These are phyloP conservation scores for Patiria miniata DNA, from an alignment of 35 echinoderm and acorn worm species.

Conservation along the genomic window DNA sequence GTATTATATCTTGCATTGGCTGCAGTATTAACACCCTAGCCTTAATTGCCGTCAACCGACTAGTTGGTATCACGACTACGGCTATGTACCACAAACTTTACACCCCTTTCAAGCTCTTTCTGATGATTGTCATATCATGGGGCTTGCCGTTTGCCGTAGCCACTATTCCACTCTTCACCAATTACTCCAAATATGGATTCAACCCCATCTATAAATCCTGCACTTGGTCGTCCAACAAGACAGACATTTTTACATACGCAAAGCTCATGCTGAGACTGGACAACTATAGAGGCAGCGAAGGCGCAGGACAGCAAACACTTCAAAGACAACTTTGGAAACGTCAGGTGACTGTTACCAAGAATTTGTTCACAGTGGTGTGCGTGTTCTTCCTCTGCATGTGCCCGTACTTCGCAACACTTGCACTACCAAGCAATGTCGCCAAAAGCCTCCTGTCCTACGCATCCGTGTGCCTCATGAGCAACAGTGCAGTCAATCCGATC, in stretches of 20 bases:
- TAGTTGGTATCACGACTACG: background rate
- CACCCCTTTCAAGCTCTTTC: background rate
- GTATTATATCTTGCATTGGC: background rate
- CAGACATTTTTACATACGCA: constrained; percentile 41
- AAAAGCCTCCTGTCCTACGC: constrained; percentile 22
- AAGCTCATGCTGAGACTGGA: no score
- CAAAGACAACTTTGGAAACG: background rate
- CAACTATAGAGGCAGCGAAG: no score
- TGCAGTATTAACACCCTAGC: constrained; percentile 39
- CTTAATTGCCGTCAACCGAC: constrained; percentile 48
- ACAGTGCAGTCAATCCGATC: constrained; percentile 42
- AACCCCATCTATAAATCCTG: constrained; percentile 59
- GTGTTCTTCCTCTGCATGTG: constrained; percentile 53
- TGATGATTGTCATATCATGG: constrained; percentile 50
- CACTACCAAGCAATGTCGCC: background rate
- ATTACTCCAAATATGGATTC: constrained; percentile 56
- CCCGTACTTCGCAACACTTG: constrained; percentile 29
- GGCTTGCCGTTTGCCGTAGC: constrained; percentile 49
- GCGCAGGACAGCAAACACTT: no score
- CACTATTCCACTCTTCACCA: constrained; percentile 32
- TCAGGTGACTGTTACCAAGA: constrained; percentile 50
- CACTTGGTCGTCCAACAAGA: constrained; percentile 33
- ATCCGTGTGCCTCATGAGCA: constrained; percentile 37
- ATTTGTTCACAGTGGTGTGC: constrained; percentile 51
- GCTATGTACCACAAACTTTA: background rate